phyloP scores from a whole-genome alignment of 2,888 invertebrate genomes.

The Hyalella azteca region DNA sequence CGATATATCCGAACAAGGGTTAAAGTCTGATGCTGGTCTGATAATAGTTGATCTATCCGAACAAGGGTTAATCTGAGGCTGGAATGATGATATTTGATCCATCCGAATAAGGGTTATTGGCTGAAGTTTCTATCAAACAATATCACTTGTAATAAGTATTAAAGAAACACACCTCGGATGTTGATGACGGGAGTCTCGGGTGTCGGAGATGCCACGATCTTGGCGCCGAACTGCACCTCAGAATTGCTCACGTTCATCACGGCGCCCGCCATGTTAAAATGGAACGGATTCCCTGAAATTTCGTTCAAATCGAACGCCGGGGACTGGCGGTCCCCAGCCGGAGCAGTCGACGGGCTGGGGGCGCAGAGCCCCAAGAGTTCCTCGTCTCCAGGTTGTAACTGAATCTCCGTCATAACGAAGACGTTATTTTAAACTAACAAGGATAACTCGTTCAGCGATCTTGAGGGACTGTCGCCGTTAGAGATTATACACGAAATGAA shows the following conservation, averaged over 20 bases:
- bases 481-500: too few relatives aligned
- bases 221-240: constrained; percentile 24
- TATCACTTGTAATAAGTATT: too few relatives aligned
- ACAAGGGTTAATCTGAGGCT: too few relatives aligned
- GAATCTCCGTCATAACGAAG: background rate
- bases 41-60: too few relatives aligned
- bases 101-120: too few relatives aligned
- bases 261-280: constrained; percentile 31
- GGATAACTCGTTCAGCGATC: too few relatives aligned
- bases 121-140: too few relatives aligned
- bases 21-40: too few relatives aligned
- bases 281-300: background rate
- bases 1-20: too few relatives aligned
- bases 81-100: too few relatives aligned
- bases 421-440: too few relatives aligned
- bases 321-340: background rate
- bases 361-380: constrained; percentile 7
- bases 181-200: background rate
- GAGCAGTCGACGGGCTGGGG: background rate
- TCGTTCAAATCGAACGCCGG: background rate
- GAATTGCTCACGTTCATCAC: constrained; percentile 5
- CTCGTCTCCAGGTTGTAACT: constrained; percentile 17
- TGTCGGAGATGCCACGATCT: background rate
- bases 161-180: background rate
- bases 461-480: too few relatives aligned